phyloP scores from a whole-genome alignment of 2,113 vertebrate genomes.

The Tringa solitaria region DNA sequence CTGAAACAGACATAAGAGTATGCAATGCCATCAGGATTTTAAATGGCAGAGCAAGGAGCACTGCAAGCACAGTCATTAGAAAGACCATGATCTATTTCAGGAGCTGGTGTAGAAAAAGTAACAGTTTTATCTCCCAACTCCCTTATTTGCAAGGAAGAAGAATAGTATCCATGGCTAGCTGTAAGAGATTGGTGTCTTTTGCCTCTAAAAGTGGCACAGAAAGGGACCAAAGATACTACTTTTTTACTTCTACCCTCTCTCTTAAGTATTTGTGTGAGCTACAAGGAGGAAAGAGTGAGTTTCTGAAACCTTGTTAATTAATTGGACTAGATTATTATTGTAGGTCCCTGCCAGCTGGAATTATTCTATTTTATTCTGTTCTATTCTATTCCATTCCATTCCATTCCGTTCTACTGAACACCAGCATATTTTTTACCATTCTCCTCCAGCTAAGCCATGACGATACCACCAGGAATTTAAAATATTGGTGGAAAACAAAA shows the following conservation, averaged over 20 bases:
- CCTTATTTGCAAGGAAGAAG: background rate
- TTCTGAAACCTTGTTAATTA: background rate
- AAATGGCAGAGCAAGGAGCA: background rate
- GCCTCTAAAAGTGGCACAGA: background rate
- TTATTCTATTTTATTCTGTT: background rate
- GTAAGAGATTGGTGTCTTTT: background rate
- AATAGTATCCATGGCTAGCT: background rate
- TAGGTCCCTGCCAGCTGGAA: background rate
- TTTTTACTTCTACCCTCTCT: background rate
- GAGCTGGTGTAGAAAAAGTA: background rate
- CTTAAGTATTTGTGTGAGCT: background rate
- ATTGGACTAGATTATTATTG: background rate
- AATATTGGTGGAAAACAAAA: background rate
- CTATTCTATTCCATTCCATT: background rate
- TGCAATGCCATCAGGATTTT: background rate
- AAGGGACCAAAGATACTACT: background rate
- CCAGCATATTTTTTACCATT: background rate
- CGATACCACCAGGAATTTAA: background rate
- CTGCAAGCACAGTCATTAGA: background rate
- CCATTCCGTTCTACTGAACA: background rate
- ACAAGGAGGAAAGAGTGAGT: background rate
- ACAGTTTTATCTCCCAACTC: background rate
- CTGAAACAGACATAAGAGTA: background rate
- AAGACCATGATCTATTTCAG: background rate
- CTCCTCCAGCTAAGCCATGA: background rate